Percentiles rank a stretch among this genome's conserved stretches.
Evolutionary conservation across 2,888 invertebrate species (phyloP).

Genomic region (Folsomia manolachei): DNA sequence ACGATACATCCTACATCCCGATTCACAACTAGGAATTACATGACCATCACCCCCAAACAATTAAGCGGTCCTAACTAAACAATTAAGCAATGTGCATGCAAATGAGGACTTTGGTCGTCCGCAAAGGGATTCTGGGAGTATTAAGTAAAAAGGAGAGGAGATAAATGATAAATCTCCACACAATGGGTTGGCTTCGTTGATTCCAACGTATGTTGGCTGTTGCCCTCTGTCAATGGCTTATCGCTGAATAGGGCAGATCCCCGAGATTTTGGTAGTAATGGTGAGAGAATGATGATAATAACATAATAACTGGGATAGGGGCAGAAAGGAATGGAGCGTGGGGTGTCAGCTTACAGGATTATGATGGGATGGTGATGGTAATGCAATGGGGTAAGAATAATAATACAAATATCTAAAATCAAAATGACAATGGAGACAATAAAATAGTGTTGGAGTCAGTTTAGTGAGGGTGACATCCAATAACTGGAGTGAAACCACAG

Average conservation of each 20-base stretch:
- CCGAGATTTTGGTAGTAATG: too few relatives aligned
- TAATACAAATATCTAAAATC: slow-evolving; percentile 21
- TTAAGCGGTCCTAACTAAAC: too few relatives aligned
- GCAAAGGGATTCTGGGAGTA: slow-evolving; percentile 1
- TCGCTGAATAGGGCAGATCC: background rate
- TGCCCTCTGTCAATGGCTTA: background rate
- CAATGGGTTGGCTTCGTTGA: background rate
- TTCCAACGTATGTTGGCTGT: too few relatives aligned
- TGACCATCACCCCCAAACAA: too few relatives aligned
- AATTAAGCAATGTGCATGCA: background rate
- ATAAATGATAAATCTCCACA: too few relatives aligned
- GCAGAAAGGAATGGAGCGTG: too few relatives aligned
- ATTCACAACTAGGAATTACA: too few relatives aligned
- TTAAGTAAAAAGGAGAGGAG: slow-evolving; percentile 4
- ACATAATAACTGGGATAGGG: slow-evolving; percentile 19
- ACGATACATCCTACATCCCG: too few relatives aligned
- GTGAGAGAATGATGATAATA: background rate
- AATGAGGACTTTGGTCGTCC: background rate
- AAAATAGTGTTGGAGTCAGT: slow-evolving; percentile 19
- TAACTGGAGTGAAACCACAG: slow-evolving; percentile 32
- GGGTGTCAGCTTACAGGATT: slow-evolving; percentile 4
- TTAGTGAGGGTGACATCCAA: slow-evolving; percentile 18
- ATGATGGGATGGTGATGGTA: background rate
- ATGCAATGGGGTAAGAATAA: slow-evolving; percentile 1
- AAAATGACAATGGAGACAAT: slow-evolving; percentile 20